These are phyloP conservation scores for Miichthys miiuy DNA, from an alignment of 2,797 vertebrate species.

Conservation along the genomic window DNA sequence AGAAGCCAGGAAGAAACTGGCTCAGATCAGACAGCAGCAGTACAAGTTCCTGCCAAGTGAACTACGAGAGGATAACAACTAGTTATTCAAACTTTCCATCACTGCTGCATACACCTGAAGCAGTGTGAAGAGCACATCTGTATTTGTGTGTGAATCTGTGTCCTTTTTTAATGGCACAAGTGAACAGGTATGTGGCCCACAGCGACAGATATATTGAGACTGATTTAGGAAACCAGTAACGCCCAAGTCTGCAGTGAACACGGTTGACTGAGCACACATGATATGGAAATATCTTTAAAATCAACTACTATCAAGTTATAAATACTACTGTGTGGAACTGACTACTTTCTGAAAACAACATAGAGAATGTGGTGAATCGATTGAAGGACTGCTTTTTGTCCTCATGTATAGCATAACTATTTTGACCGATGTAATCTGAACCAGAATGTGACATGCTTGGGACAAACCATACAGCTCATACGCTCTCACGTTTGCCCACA, in stretches of 20 bases:
- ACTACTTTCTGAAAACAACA: conserved; percentile 54
- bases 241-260: conserved; percentile 49
- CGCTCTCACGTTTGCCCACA: conserved; percentile 51
- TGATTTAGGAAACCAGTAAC: conserved; percentile 37
- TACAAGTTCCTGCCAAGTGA: conserved; percentile 98
- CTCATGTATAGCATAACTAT: conserved; percentile 50
- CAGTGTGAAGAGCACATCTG: conserved; percentile 35
- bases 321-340: conserved; percentile 62
- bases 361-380: conserved; percentile 49
- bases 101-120: conserved; percentile 3
- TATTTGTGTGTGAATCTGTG: conserved; percentile 22
- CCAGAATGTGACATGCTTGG: conserved; percentile 74
- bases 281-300: conserved; percentile 30
- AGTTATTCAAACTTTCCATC: conserved; percentile 29
- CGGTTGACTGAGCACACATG: conserved; percentile 7
- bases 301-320: conserved; percentile 34
- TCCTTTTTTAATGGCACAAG: conserved; percentile 30
- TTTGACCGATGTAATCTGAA: conserved; percentile 57
- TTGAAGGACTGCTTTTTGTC: conserved; percentile 55
- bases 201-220: conserved; percentile 38
- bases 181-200: conserved; percentile 33
- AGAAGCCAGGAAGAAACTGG: conserved; percentile 97
- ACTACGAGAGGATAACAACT: conserved; percentile 94
- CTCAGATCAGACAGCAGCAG: conserved; percentile 98
- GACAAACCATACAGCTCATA: conserved; percentile 53